phyloP scores from a whole-genome alignment of 2,888 invertebrate species.

The Papilio gigon region DNA sequence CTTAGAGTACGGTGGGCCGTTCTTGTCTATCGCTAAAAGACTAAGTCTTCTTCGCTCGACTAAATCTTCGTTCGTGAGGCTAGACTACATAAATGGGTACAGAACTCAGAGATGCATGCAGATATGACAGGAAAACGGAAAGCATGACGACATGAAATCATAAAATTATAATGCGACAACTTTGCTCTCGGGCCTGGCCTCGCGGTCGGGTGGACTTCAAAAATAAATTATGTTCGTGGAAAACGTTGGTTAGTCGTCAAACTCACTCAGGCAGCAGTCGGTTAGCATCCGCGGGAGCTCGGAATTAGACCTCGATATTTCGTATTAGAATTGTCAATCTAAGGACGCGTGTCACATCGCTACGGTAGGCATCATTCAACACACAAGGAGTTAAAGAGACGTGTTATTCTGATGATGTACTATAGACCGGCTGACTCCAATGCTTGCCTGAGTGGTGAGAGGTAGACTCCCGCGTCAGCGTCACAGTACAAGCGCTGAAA shows the following conservation, averaged over 20 bases:
- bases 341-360: conserved; percentile 58
- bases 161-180: conserved; percentile 52
- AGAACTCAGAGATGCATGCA: conserved; percentile 77
- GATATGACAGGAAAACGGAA: conserved; percentile 68
- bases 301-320: conserved; percentile 60
- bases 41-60: conserved; percentile 46
- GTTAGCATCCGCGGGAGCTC: conserved; percentile 74
- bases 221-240: conserved; percentile 74
- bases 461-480: conserved; percentile 87
- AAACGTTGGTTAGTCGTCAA: conserved; percentile 71
- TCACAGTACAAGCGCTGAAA: conserved; percentile 89
- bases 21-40: conserved; percentile 53
- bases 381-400: conserved; percentile 76
- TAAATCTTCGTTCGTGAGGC: conserved; percentile 56
- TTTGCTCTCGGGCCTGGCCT: conserved; percentile 52
- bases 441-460: conserved; percentile 90
- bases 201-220: conserved; percentile 76
- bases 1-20: conserved; percentile 67
- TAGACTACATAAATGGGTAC: conserved; percentile 67
- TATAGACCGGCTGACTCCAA: conserved; percentile 82
- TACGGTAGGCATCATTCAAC: conserved; percentile 80
- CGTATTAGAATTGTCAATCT: conserved; percentile 60
- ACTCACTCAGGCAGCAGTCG: conserved; percentile 83
- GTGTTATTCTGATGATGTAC: conserved; percentile 78
- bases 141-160: conserved; percentile 71